Conservation (phyloP, 92 coral and sea anemone genomes). For the Porites cylindrica region DNA sequence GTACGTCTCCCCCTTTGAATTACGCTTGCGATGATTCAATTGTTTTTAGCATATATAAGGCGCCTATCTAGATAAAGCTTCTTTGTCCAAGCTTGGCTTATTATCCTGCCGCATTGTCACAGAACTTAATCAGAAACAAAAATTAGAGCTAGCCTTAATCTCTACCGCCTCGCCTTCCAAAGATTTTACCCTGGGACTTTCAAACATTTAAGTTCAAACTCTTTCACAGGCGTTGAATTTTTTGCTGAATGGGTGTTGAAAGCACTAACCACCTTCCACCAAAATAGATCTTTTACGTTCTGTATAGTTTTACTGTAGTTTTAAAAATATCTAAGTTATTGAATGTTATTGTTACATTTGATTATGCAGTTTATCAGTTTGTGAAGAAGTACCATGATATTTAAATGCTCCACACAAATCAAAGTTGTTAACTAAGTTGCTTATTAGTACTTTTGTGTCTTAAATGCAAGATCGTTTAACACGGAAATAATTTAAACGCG, state of each 20-base stretch:
- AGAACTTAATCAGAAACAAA: too few species aligned
- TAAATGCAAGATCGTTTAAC: background rate
- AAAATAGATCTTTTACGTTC: too few species aligned
- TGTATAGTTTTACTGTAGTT: too few species aligned
- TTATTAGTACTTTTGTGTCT: background rate
- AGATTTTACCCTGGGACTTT: background rate
- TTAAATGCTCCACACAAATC: too few species aligned
- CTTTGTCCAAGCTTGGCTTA: background rate
- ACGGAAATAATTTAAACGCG: background rate
- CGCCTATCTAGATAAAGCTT: background rate
- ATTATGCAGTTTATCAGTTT: too few species aligned
- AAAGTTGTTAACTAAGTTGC: too few species aligned
- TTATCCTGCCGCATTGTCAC: background rate
- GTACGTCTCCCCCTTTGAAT: constrained; percentile 1
- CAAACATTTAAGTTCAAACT: background rate
- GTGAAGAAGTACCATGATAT: too few species aligned
- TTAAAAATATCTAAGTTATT: background rate
- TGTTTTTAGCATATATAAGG: constrained; percentile 17
- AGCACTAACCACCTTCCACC: too few species aligned
- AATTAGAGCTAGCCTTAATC: background rate
- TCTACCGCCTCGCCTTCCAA: background rate
- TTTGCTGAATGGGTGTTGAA: too few species aligned
- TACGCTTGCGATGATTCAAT: background rate
- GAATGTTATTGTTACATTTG: too few species aligned
- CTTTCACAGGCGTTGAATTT: background rate